Percentiles rank a stretch among this genome's conserved stretches.
These are phyloP conservation scores for Zelostemma sp. DNA, from an alignment of 1,140 invertebrate species.

Conservation along the genomic window DNA sequence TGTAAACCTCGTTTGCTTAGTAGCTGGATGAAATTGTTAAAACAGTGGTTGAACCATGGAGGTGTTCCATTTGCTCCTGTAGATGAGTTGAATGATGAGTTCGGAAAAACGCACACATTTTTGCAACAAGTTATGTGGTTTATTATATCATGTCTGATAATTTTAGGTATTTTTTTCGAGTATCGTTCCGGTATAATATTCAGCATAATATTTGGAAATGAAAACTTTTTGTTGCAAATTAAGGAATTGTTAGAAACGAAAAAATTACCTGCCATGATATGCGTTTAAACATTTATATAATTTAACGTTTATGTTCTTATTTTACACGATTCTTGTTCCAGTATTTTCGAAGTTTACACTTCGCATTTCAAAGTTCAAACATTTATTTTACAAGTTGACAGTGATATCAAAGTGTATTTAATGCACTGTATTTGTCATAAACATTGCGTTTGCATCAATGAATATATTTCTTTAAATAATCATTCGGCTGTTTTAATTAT, in stretches of 20 bases:
- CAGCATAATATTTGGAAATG: not conserved
- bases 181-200: too few species aligned
- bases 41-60: not conserved
- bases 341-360: constrained; percentile 2
- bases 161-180: not conserved
- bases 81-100: not conserved
- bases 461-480: too few species aligned
- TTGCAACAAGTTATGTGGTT: not conserved
- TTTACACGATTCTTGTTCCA: not conserved
- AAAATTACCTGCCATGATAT: not conserved
- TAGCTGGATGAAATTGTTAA: not conserved
- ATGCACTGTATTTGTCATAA: too few species aligned
- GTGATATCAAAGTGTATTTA: not conserved
- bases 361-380: not conserved
- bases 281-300: not conserved
- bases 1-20: not conserved
- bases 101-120: constrained; percentile 1
- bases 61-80: not conserved
- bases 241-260: not conserved
- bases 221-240: not conserved
- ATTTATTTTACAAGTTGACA: not conserved
- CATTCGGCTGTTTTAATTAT: too few species aligned
- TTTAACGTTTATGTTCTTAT: not conserved
- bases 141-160: not conserved
- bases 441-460: too few species aligned